Conservation (phyloP, 2,797 vertebrate species). For the Cossypha dichroa region DNA sequence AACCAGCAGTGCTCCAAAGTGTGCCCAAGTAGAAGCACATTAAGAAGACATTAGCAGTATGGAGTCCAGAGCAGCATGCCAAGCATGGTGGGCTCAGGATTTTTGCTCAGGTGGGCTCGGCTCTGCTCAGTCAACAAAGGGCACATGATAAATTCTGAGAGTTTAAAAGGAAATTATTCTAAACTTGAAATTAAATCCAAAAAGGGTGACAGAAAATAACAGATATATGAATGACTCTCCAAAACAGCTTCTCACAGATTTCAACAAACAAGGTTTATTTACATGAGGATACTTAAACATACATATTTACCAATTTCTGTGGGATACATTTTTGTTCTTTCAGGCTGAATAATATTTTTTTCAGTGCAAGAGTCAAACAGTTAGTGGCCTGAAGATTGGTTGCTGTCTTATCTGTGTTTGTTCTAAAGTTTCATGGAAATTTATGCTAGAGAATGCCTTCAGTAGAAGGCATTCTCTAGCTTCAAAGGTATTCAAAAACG, state of each 20-base stretch:
- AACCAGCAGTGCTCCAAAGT: not conserved
- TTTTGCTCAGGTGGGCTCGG: not conserved
- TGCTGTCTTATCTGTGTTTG: not conserved
- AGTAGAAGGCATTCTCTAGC: not conserved
- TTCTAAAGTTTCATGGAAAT: not conserved
- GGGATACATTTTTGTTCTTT: not conserved
- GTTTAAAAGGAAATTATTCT: not conserved
- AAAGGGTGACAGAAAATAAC: not conserved
- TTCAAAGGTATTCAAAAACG: not conserved
- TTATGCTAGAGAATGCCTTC: not conserved
- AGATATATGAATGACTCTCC: not conserved
- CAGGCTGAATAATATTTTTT: not conserved
- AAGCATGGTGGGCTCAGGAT: not conserved
- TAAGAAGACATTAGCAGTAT: conserved; percentile 2
- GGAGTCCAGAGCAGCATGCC: not conserved
- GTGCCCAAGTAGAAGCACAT: conserved; percentile 35
- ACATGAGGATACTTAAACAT: not conserved
- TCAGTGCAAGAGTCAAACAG: not conserved
- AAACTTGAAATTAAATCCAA: not conserved
- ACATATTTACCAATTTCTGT: not conserved
- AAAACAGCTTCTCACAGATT: not conserved
- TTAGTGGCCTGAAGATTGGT: not conserved
- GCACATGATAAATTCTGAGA: not conserved
- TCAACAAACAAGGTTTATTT: not conserved
- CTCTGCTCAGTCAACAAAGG: not conserved